phyloP scores from a whole-genome alignment of 2,888 invertebrate genomes.

The Pomacea canaliculata region DNA sequence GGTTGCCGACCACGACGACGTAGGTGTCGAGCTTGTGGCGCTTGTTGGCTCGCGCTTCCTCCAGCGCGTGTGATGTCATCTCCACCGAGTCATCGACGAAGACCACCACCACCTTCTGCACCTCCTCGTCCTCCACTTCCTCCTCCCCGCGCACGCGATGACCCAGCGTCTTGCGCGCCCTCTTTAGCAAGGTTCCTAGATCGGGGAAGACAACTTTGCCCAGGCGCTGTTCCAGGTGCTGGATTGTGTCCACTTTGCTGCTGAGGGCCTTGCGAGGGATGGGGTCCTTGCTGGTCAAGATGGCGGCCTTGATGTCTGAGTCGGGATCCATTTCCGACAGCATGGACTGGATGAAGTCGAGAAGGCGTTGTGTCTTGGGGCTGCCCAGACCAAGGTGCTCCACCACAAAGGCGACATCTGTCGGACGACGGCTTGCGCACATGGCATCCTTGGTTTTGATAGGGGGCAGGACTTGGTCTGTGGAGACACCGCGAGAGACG shows the following conservation, averaged over 20 bases:
- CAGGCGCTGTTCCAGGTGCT: slow-evolving; percentile 7
- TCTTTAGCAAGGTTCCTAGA: slow-evolving; percentile 22
- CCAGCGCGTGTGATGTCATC: slow-evolving; percentile 14
- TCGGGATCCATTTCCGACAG: slow-evolving; percentile 26
- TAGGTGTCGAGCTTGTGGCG: slow-evolving; percentile 31
- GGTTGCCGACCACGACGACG: slow-evolving; percentile 29
- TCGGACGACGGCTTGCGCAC: slow-evolving; percentile 23
- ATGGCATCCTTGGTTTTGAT: slow-evolving; percentile 14
- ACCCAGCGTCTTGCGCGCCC: slow-evolving; percentile 13
- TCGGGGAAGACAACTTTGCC: slow-evolving; percentile 25
- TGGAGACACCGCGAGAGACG: background rate
- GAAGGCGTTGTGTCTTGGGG: slow-evolving; percentile 15
- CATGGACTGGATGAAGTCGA: slow-evolving; percentile 25
- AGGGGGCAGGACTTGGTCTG: slow-evolving; percentile 31
- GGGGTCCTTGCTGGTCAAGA: slow-evolving; percentile 27
- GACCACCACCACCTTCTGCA: slow-evolving; percentile 30
- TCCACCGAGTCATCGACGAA: slow-evolving; percentile 28
- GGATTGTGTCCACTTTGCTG: slow-evolving; percentile 1
- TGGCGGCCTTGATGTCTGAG: slow-evolving; percentile 22
- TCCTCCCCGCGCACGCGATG: background rate
- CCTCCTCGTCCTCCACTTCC: background rate
- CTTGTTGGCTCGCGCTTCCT: slow-evolving; percentile 22
- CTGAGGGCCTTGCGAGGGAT: too few relatives aligned
- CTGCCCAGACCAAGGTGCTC: slow-evolving; percentile 30
- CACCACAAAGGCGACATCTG: slow-evolving; percentile 30